phyloP scores from a whole-genome alignment of 2,888 invertebrate genomes.

The Coenonympha arcania region DNA sequence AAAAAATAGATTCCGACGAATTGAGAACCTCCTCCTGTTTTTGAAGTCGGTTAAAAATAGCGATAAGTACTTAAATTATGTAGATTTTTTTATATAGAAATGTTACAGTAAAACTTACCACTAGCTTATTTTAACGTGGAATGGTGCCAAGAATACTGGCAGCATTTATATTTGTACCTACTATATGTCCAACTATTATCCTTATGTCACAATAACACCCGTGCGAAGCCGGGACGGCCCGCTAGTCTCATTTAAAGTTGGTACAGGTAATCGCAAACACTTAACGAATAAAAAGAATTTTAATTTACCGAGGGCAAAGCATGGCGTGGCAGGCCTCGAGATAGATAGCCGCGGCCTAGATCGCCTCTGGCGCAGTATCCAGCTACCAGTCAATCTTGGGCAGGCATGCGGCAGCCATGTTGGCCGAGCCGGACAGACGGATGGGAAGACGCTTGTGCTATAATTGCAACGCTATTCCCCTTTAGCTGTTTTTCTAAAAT shows the following conservation, averaged over 20 bases:
- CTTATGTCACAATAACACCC: too few relatives aligned
- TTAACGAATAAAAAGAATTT: conserved; percentile 61
- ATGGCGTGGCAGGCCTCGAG: conserved; percentile 55
- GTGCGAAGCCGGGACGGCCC: too few relatives aligned
- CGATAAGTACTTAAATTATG: too few relatives aligned
- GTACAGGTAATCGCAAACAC: conserved; percentile 52
- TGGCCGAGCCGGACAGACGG: conserved; percentile 51
- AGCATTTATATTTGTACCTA: too few relatives aligned
- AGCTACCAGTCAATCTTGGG: conserved; percentile 71
- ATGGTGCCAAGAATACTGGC: too few relatives aligned
- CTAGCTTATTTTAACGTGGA: too few relatives aligned
- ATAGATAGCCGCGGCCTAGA: conserved; percentile 58
- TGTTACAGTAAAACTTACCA: too few relatives aligned
- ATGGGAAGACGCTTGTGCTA: conserved; percentile 57
- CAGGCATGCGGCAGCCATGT: conserved; percentile 68
- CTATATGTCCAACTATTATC: too few relatives aligned
- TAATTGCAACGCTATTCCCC: conserved; percentile 67
- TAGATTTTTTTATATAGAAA: too few relatives aligned
- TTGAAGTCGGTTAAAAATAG: too few relatives aligned
- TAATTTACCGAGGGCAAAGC: conserved; percentile 58
- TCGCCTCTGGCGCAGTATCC: conserved; percentile 63
- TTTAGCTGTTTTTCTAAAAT: conserved; percentile 61
- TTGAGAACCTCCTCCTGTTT: too few relatives aligned
- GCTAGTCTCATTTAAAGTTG: conserved; percentile 43
- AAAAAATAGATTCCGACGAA: too few relatives aligned